phyloP scores from a whole-genome alignment of 2,797 vertebrate genomes.

The Kryptolebias ocellatus region DNA sequence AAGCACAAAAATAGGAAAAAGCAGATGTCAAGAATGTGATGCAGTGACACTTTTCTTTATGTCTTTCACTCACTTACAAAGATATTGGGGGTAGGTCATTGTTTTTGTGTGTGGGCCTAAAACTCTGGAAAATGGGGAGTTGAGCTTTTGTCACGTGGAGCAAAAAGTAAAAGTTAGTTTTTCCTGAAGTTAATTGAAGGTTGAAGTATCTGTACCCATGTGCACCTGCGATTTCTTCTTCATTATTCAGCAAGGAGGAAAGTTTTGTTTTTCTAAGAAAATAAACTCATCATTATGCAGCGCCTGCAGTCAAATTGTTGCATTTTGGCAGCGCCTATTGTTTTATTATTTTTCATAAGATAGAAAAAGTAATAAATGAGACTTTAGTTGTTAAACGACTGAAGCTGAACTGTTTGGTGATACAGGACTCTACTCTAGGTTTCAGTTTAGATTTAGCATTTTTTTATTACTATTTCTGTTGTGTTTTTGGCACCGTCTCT shows the following conservation, averaged over 20 bases:
- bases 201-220: neutral
- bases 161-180: constrained; percentile 39
- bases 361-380: no score
- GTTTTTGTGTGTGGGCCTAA: constrained; percentile 35
- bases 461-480: no score
- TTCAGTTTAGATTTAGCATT: no score
- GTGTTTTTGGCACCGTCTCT: no score
- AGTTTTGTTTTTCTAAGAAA: no score
- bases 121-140: constrained; percentile 3
- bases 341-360: no score
- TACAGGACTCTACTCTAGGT: no score
- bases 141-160: constrained; percentile 1
- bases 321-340: no score
- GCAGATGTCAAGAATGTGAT: constrained; percentile 52
- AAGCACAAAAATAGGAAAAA: constrained; percentile 59
- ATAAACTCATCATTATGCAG: no score
- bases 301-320: no score
- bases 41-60: constrained; percentile 21
- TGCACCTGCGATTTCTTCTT: neutral
- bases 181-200: constrained; percentile 32
- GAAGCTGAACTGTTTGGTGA: no score
- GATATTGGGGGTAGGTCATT: constrained; percentile 26
- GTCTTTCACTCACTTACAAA: constrained; percentile 43
- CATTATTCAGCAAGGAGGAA: neutral
- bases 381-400: no score